These are phyloP conservation scores for Haliclona indistincta DNA, from an alignment of 37 sponge, comb jelly and placozoan genomes.

Conservation along the genomic window DNA sequence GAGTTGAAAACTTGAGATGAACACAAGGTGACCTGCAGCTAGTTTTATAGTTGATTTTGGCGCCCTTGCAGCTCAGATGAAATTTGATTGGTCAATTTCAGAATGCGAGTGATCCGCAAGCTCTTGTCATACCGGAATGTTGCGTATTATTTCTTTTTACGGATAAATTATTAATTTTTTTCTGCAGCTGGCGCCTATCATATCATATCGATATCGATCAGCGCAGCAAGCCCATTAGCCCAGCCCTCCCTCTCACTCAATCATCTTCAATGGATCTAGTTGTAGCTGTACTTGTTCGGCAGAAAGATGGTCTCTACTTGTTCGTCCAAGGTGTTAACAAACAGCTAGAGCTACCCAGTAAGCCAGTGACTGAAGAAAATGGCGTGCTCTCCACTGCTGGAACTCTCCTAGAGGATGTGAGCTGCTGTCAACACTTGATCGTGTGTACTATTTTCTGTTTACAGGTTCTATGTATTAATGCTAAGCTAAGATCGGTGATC, in stretches of 20 bases:
- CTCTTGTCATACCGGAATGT: no score
- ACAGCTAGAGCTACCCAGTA: neutral
- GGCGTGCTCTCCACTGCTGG: neutral
- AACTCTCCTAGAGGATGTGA: neutral
- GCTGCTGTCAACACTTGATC: neutral
- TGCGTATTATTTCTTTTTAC: no score
- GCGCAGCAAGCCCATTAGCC: no score
- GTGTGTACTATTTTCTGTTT: neutral
- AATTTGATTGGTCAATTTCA: no score
- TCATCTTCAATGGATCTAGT: slow-evolving; percentile 5
- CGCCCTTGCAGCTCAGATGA: no score
- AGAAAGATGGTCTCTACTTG: neutral
- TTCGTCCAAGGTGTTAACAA: neutral
- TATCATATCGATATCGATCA: no score
- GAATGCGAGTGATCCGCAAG: slow-evolving; percentile 14
- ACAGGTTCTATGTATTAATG: neutral
- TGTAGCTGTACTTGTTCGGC: neutral
- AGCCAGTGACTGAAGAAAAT: neutral
- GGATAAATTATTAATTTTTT: no score
- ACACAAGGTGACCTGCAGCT: no score
- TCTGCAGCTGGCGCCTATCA: no score
- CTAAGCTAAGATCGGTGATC: neutral
- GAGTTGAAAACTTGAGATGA: no score
- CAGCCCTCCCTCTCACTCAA: no score
- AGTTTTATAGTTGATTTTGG: no score